phyloP scores from a whole-genome alignment of 2,888 invertebrate genomes.

The Ophioninae sp. region DNA sequence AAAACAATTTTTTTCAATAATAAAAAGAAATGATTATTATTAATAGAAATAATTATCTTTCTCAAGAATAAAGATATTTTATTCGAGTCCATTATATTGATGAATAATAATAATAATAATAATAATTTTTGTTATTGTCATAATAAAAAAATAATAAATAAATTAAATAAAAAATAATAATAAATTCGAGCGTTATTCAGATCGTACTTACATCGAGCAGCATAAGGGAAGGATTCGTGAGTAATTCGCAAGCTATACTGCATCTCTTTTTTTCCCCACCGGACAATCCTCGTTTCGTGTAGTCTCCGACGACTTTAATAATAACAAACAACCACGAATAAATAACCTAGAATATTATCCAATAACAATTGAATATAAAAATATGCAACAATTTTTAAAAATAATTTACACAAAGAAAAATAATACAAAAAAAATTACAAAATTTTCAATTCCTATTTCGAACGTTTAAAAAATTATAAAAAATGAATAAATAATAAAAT shows the following conservation, averaged over 20 bases:
- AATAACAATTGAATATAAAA: not conserved
- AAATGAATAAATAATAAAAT: too few relatives aligned
- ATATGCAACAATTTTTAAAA: not conserved
- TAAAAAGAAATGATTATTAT: not conserved
- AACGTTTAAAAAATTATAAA: too few relatives aligned
- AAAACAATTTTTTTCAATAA: too few relatives aligned
- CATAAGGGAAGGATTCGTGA: slow-evolving; percentile 91
- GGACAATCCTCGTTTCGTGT: slow-evolving; percentile 88
- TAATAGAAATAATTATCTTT: not conserved
- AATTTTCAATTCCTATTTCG: too few relatives aligned
- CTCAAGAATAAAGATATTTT: not conserved
- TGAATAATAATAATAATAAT: too few relatives aligned
- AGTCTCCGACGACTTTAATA: slow-evolving; percentile 87
- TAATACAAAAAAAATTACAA: too few relatives aligned
- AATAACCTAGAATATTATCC: not conserved
- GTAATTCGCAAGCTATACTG: slow-evolving; percentile 91
- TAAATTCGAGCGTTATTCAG: too few relatives aligned
- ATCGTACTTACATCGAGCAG: slow-evolving; percentile 88
- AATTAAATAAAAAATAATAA: not conserved
- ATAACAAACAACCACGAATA: slow-evolving; percentile 19
- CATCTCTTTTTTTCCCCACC: slow-evolving; percentile 93
- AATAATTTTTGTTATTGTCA: not conserved
- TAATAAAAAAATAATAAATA: too few relatives aligned
- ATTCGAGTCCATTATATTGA: too few relatives aligned
- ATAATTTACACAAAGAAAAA: too few relatives aligned